Base-by-base conservation (phyloP, 2,797 vertebrate species). In the Capromys pilorides region DNA sequence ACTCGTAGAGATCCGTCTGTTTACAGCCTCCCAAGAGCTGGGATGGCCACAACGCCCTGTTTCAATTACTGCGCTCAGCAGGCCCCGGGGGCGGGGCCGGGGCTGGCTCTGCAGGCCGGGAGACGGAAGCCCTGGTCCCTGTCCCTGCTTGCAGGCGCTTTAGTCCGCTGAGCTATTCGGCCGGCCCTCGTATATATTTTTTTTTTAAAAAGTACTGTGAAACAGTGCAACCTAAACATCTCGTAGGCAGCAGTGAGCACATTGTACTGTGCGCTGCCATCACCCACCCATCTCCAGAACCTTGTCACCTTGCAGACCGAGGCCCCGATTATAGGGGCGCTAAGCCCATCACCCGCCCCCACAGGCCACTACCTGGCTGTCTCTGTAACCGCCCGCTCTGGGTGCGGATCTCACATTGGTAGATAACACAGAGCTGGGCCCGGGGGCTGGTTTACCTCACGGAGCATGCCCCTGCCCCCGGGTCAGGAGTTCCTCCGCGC, bases 261-360 rank as follows among this genome's bases (percentile, higher is more conserved):
- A 9, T 1, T 5, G 6, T 26, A 1, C 1, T 1, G 8, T 31
- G 67, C 2, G 3, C 66, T 19, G 4, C 62, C 4, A 0, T 21
- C 59, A 16, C 45, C 69, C 24, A 6, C 11, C 51, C 69, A 21
- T n/a, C 19, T 67, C 31, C 61, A 36, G 75, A 36, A 22, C 24
- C 24, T 45, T 10, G 26, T 51, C 28, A 28, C 4, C 31, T 24
- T n/a, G 9, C 51, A 6, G 45, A n/a, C 49, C 8, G 24, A 81
- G 26, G 13, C 57, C 16, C 14, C 28, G 45, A 5, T 4, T 21
- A 69, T 19, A 21, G 18, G n/a, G 14, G 39, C 1, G 71, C 39
- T 41, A 22, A 71, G 2, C 18, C 57, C 82, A 9, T 26, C 28
- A 22, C 39, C 22, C 11, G 22, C 16, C 45, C 77, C 6, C 4